A percentile compares a stretch with the other conserved stretches of the same genome.
Evolutionary conservation across 2,113 vertebrate genomes (phyloP).

Genomic region (Gyps fulvus): DNA sequence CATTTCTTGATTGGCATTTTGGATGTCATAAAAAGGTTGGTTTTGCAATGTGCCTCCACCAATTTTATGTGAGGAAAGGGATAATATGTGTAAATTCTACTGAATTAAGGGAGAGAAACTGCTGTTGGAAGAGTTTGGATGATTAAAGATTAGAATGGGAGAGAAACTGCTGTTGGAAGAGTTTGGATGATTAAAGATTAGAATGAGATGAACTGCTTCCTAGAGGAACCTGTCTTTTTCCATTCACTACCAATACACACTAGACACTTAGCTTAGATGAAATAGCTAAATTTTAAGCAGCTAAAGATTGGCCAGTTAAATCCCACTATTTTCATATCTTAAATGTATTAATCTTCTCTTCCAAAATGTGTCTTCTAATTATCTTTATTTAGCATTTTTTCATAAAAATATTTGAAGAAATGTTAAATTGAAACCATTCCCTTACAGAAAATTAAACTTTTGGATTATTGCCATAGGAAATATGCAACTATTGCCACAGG

Average conservation of each 20-base stretch:
- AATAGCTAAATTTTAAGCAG: not conserved
- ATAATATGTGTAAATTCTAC: not conserved
- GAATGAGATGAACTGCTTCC: not conserved
- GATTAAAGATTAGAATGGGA: not conserved
- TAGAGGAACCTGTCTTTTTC: not conserved
- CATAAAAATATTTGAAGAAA: not conserved
- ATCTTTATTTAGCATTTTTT: not conserved
- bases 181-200: not conserved
- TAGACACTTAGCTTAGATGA: not conserved
- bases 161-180: not conserved
- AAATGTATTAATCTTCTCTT: not conserved
- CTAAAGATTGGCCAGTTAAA: not conserved
- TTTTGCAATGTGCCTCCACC: not conserved
- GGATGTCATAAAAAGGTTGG: not conserved
- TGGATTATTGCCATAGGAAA: not conserved
- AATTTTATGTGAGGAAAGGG: not conserved
- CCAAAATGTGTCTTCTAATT: not conserved
- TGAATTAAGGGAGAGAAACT: not conserved
- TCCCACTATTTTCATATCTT: not conserved
- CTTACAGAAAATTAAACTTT: not conserved
- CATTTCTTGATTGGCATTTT: not conserved
- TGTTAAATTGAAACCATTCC: not conserved
- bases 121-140: not conserved
- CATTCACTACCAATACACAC: not conserved
- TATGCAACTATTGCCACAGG: not conserved